These are phyloP conservation scores for Drosophila siamana DNA, from an alignment of 2,888 invertebrate species.

Conservation along the genomic window DNA sequence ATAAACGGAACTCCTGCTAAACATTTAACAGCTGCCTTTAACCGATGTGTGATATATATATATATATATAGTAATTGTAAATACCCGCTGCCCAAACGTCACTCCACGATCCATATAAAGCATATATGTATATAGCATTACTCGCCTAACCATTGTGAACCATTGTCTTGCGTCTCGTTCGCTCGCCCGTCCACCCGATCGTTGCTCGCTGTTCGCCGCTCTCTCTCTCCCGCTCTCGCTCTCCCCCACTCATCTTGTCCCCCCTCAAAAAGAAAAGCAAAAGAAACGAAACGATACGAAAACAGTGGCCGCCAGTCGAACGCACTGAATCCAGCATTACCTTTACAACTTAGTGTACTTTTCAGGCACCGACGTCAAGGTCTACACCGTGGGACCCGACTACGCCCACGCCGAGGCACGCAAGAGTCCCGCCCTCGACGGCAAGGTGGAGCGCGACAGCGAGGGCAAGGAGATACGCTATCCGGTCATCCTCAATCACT, in stretches of 20 bases:
- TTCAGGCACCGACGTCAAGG: conserved; percentile 91
- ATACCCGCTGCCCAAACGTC: neutral
- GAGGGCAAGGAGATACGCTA: conserved; percentile 99
- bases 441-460: conserved; percentile 98
- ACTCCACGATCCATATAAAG: neutral
- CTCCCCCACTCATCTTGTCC: conserved; percentile 21
- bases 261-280: neutral
- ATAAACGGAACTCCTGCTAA: too few relatives aligned
- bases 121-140: conserved; percentile 17
- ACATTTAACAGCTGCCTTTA: too few relatives aligned
- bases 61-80: neutral
- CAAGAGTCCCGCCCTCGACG: conserved; percentile 99
- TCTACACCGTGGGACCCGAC: conserved; percentile 99
- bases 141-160: conserved; percentile 13
- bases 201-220: conserved; percentile 50
- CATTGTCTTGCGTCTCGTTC: conserved; percentile 51
- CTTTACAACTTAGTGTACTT: conserved; percentile 86
- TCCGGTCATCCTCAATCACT: conserved; percentile 98
- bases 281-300: conserved; percentile 1
- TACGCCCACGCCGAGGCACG: conserved; percentile 99
- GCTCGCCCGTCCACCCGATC: conserved; percentile 22
- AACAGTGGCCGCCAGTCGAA: conserved; percentile 75
- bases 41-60: neutral
- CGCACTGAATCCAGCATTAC: conserved; percentile 85
- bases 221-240: conserved; percentile 19